These are phyloP conservation scores for Smittia aterrima DNA, from an alignment of 2,888 invertebrate species.

Conservation along the genomic window DNA sequence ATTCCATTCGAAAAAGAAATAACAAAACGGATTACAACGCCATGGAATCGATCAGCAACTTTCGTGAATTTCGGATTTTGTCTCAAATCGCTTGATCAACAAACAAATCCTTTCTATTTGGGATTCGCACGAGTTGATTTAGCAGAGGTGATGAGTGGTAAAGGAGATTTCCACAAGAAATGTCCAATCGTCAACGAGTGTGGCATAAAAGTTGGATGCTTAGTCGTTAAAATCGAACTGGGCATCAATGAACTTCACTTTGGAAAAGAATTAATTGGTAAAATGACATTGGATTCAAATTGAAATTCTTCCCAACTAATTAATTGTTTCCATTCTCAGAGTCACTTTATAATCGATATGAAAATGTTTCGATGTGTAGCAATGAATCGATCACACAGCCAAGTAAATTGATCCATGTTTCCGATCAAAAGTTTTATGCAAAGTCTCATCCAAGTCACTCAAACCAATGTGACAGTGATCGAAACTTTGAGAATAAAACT, in stretches of 20 bases:
- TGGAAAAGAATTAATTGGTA: constrained; percentile 56
- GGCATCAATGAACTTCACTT: constrained; percentile 56
- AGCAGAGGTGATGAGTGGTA: not conserved
- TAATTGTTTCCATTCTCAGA: not conserved
- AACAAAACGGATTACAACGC: not conserved
- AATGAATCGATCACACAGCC: not conserved
- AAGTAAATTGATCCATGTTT: not conserved
- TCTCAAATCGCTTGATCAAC: not conserved
- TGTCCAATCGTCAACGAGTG: constrained; percentile 10
- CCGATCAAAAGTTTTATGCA: not conserved
- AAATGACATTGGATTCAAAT: constrained; percentile 42
- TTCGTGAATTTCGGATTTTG: constrained; percentile 31
- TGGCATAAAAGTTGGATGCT: not conserved
- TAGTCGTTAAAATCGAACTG: constrained; percentile 46
- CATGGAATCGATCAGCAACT: not conserved
- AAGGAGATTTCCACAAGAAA: not conserved
- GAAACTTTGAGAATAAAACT: constrained; percentile 20
- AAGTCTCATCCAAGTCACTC: constrained; percentile 24
- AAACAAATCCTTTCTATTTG: not conserved
- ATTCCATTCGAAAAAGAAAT: not conserved
- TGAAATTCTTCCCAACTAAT: not conserved
- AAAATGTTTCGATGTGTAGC: not conserved
- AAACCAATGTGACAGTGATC: constrained; percentile 16
- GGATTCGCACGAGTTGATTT: constrained; percentile 16
- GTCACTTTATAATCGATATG: not conserved